Percentiles rank a stretch among this genome's conserved stretches.
Evolutionary conservation across 2,113 vertebrate genomes (phyloP).

Genomic region (Seriola quinqueradiata): DNA sequence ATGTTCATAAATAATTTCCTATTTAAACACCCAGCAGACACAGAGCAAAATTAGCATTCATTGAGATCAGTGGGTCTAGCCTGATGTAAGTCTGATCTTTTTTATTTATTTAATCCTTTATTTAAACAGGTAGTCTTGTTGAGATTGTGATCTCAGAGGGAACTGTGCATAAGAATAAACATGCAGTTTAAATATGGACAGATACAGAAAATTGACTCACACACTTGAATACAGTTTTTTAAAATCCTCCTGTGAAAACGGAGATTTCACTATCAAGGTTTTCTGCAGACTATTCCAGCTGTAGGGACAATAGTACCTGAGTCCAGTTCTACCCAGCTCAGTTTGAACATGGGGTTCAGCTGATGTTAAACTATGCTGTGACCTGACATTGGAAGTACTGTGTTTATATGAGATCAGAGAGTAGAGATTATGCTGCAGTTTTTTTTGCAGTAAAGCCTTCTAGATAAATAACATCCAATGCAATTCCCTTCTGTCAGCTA

Average conservation of each 20-base stretch:
- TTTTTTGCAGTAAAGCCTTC: no score
- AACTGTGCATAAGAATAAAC: background rate
- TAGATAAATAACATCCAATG: no score
- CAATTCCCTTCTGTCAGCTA: no score
- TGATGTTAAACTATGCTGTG: background rate
- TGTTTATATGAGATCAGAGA: no score
- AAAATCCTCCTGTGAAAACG: background rate
- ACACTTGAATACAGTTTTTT: background rate
- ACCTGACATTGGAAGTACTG: background rate
- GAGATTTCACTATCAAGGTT: background rate
- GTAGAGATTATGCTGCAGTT: no score
- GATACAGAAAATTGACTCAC: background rate
- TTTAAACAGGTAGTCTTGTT: background rate
- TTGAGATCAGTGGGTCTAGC: background rate
- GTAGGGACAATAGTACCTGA: no score
- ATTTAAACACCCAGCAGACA: background rate
- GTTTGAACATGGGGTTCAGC: background rate
- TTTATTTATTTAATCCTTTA: background rate
- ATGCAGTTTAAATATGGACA: background rate
- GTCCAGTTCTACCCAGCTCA: background rate
- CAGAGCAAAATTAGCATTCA: background rate
- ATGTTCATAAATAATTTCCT: background rate
- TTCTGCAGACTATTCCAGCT: background rate
- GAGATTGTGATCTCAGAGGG: background rate
- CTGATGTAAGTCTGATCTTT: background rate